Evolutionary conservation across 2,888 invertebrate species (phyloP).

Genomic region (Venustoraphidia nigricollis): DNA sequence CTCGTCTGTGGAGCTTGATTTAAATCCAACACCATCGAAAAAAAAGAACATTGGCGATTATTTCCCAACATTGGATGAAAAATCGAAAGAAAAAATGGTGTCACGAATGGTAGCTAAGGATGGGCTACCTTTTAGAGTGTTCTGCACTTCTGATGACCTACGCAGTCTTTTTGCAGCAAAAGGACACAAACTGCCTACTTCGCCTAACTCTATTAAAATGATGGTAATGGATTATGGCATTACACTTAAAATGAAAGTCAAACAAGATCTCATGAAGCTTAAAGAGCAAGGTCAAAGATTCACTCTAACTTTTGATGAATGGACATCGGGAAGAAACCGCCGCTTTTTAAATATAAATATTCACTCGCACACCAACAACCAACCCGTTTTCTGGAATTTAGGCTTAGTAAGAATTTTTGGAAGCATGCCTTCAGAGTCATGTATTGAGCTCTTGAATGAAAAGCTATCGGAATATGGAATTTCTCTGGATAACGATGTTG

Average conservation of each 20-base stretch:
- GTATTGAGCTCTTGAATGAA: slow-evolving; percentile 9
- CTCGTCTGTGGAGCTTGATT: background rate
- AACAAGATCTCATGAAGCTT: background rate
- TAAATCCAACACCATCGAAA: background rate
- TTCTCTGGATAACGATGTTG: slow-evolving; percentile 13
- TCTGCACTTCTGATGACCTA: slow-evolving; percentile 4
- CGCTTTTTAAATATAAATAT: too few relatives aligned
- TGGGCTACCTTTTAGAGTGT: slow-evolving; percentile 5
- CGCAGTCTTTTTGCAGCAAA: slow-evolving; percentile 4
- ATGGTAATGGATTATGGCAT: slow-evolving; percentile 4
- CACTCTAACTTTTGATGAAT: too few relatives aligned
- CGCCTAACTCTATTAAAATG: slow-evolving; percentile 2
- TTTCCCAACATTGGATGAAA: background rate
- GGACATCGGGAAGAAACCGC: too few relatives aligned
- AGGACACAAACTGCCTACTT: slow-evolving; percentile 3
- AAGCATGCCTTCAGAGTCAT: slow-evolving; percentile 12
- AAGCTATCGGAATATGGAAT: slow-evolving; percentile 9
- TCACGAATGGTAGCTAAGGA: slow-evolving; percentile 7
- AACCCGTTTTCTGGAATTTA: slow-evolving; percentile 9
- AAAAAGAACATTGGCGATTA: slow-evolving; percentile 1
- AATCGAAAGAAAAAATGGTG: slow-evolving; percentile 3
- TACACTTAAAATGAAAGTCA: background rate
- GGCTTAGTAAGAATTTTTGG: slow-evolving; percentile 11
- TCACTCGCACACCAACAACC: too few relatives aligned
- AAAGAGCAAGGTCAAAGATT: too few relatives aligned